phyloP scores from a whole-genome alignment of 2,113 vertebrate species.

The Numida meleagris region DNA sequence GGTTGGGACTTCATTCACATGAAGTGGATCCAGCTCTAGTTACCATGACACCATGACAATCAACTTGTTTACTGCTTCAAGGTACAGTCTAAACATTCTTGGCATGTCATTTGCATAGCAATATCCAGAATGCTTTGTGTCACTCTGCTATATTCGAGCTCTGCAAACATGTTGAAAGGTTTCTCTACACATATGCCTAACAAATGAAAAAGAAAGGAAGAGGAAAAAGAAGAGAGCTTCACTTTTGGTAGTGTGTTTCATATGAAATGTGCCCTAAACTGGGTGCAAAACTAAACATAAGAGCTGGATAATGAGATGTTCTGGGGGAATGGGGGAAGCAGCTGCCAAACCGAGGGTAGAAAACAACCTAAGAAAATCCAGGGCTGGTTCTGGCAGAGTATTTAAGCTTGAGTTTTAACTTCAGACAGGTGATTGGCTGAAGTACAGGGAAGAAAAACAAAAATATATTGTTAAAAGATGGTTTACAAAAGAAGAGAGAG shows the following conservation, averaged over 20 bases:
- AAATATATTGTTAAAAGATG: not conserved
- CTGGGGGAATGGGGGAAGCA: fast-evolving
- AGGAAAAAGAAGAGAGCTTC: slow-evolving; percentile 42
- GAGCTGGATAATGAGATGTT: not conserved
- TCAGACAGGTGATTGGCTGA: not conserved
- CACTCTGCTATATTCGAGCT: slow-evolving; percentile 55
- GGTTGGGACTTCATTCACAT: slow-evolving; percentile 67
- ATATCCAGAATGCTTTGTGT: slow-evolving; percentile 79
- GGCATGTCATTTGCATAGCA: slow-evolving; percentile 82
- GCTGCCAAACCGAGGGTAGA: not conserved
- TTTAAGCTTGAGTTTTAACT: not conserved
- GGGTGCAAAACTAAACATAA: slow-evolving; percentile 32
- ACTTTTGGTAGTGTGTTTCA: slow-evolving; percentile 63
- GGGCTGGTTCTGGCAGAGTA: not conserved
- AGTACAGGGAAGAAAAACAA: not conserved
- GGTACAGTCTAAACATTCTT: slow-evolving; percentile 74
- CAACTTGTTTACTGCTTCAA: slow-evolving; percentile 78
- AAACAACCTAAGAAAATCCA: not conserved
- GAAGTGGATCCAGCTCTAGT: slow-evolving; percentile 62
- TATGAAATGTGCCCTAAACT: slow-evolving; percentile 48
- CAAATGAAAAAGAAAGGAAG: slow-evolving; percentile 43
- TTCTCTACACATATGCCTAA: slow-evolving; percentile 67
- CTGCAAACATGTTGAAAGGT: slow-evolving; percentile 57
- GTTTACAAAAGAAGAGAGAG: not conserved
- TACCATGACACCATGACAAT: slow-evolving; percentile 81